A percentile compares a stretch with the other conserved stretches of the same genome.
Evolutionary conservation across 2,113 vertebrate species (phyloP).

Genomic region (Phaethornis superciliosus): DNA sequence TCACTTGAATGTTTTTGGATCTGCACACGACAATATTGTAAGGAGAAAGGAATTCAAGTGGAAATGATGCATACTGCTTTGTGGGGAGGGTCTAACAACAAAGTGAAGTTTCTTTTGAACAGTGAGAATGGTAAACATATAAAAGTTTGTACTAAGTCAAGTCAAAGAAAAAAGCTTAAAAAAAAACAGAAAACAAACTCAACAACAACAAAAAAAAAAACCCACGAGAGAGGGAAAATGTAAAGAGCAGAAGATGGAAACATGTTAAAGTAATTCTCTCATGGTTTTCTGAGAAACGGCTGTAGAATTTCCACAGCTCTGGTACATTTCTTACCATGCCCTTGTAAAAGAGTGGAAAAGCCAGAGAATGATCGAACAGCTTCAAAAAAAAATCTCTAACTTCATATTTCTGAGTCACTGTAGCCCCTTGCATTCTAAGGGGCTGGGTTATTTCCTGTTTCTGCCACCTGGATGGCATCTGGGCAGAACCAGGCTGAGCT

Average conservation of each 20-base stretch:
- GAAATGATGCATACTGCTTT: rapidly evolving
- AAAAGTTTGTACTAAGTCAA: constrained; percentile 19
- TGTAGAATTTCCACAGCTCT: constrained; percentile 59
- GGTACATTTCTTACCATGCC: constrained; percentile 29
- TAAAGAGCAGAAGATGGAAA: constrained; percentile 47
- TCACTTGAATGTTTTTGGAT: rapidly evolving
- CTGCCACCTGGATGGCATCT: not conserved
- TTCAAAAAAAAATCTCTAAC: not conserved
- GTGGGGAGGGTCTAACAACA: not conserved
- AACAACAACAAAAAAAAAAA: constrained; percentile 4
- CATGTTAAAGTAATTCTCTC: constrained; percentile 37
- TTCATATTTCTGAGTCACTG: not conserved
- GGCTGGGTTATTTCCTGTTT: not conserved
- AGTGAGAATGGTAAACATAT: not conserved
- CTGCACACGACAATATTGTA: rapidly evolving
- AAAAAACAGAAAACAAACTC: too few species aligned
- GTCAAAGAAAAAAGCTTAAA: too few species aligned
- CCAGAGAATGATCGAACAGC: not conserved
- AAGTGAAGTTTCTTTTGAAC: not conserved
- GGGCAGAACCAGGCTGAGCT: not conserved
- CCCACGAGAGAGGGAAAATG: not conserved
- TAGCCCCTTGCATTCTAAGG: not conserved
- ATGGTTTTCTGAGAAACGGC: constrained; percentile 59
- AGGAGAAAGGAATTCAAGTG: not conserved
- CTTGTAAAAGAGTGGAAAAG: constrained; percentile 52